A percentile compares a stretch with the other conserved stretches of the same genome.
These are phyloP conservation scores for Montipora sp. DNA, from an alignment of 64 coral and sea anemone genomes.

Conservation along the genomic window DNA sequence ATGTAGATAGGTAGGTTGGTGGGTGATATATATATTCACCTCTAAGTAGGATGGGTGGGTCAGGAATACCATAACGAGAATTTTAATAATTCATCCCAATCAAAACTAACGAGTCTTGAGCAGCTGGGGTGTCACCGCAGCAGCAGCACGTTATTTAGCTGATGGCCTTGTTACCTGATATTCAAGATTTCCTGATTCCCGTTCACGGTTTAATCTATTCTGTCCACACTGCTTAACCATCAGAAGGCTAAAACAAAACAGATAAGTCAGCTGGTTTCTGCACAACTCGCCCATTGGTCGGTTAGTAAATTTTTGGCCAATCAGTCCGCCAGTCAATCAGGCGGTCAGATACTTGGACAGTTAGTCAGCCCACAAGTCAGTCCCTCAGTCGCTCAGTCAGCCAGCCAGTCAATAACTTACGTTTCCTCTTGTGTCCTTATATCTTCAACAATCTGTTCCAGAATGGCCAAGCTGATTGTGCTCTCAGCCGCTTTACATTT, in stretches of 20 bases:
- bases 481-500: constrained; percentile 66
- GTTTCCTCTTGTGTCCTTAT: constrained; percentile 50
- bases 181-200: constrained; percentile 21
- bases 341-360: neutral
- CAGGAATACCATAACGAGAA: neutral
- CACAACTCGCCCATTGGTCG: neutral
- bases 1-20: too few relatives aligned
- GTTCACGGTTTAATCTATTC: constrained; percentile 28
- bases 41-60: too few relatives aligned
- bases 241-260: constrained; percentile 23
- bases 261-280: neutral
- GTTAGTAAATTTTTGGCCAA: neutral
- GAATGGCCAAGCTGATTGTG: constrained; percentile 65
- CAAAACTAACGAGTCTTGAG: neutral
- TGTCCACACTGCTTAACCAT: constrained; percentile 49
- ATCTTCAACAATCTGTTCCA: constrained; percentile 83
- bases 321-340: neutral
- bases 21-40: too few relatives aligned
- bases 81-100: neutral
- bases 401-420: neutral
- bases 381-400: too few relatives aligned
- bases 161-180: constrained; percentile 1
- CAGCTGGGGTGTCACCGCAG: neutral
- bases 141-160: too few relatives aligned
- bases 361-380: neutral